Base-by-base conservation (phyloP, 2,888 invertebrate genomes). In the Cheilosia soror region DNA sequence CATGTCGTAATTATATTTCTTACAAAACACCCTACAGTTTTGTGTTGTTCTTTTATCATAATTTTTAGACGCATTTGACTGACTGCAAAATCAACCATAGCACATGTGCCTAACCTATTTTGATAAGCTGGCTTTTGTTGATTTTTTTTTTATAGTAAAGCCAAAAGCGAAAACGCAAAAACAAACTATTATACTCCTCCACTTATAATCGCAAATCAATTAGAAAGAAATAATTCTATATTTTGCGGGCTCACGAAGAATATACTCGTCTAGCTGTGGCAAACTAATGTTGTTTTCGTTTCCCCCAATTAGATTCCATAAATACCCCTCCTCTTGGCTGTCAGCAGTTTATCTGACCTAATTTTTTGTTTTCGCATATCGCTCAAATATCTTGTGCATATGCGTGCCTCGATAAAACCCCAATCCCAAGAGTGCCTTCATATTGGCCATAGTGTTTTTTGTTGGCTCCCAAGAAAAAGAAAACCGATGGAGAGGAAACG, bases 281-380 rank as follows among this genome's bases (percentile, higher is more conserved):
- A 83, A 57, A 78, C 68, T 44, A 68, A 69, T 75, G 31, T 75
- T 79, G 73, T 44, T 42, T 76, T 80, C 80, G 58, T 66, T 71
- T 85, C 55, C 66, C 44, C 47, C 71, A 85, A 76, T 80, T 76
- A 76, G 71, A 85, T 72, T 80, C 65, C 57, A 62, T 47, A 84
- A 71, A 76, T 66, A 69, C 76, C 76, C 33, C 65, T 51, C 58
- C 44, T 25, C 53, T 20, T 20, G 73, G 15, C 42, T 42, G 42
- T 44, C 44, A 77, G 62, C 66, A 40, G 77, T 80, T 80, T 68
- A 80, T 81, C 68, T 85, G 85, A 85, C 85, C 80, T 47, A 85
- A 81, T 85, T 85, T 81, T 76, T 76, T 72, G 42, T 72, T 82
- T 76, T 71, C 71, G 63, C 78, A 71, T 63, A 71, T 78, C 78